A percentile compares a stretch with the other conserved stretches of the same genome.
These are phyloP conservation scores for Neogobius melanostomus DNA, from an alignment of 2,113 vertebrate species.

Conservation along the genomic window DNA sequence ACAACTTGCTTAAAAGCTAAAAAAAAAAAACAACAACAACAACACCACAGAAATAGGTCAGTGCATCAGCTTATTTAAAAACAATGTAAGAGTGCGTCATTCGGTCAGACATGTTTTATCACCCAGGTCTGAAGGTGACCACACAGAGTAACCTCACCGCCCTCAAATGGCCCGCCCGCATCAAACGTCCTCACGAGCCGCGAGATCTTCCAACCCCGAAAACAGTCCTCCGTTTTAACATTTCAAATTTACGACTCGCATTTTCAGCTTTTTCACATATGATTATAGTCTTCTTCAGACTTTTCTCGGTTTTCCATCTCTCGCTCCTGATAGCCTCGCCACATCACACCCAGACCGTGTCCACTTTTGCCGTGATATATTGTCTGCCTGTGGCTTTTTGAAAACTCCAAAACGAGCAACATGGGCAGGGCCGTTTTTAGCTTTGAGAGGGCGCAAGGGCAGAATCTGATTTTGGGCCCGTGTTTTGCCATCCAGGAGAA, in stretches of 20 bases:
- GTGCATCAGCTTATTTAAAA: neutral
- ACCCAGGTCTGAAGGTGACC: neutral
- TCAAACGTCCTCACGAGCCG: neutral
- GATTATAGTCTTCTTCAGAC: neutral
- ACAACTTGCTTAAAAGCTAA: too few species aligned
- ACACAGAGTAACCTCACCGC: neutral
- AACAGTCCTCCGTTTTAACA: neutral
- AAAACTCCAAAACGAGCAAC: slow-evolving; percentile 16
- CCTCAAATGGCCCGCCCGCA: neutral
- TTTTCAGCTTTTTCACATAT: slow-evolving; percentile 5
- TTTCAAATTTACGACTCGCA: slow-evolving; percentile 4
- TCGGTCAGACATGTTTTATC: neutral
- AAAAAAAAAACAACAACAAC: too few species aligned
- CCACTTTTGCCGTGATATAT: slow-evolving; percentile 17
- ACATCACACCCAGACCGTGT: neutral
- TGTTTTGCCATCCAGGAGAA: too few species aligned
- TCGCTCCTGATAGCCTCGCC: neutral
- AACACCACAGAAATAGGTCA: neutral
- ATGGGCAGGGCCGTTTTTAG: neutral
- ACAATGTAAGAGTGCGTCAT: too few species aligned
- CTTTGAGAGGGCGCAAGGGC: too few species aligned
- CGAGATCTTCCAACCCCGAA: neutral
- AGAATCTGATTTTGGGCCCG: too few species aligned
- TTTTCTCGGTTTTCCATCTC: neutral
- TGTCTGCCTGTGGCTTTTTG: slow-evolving; percentile 25